Base-by-base conservation (phyloP, 2,888 invertebrate species). In the Ornithoptera priamus region DNA sequence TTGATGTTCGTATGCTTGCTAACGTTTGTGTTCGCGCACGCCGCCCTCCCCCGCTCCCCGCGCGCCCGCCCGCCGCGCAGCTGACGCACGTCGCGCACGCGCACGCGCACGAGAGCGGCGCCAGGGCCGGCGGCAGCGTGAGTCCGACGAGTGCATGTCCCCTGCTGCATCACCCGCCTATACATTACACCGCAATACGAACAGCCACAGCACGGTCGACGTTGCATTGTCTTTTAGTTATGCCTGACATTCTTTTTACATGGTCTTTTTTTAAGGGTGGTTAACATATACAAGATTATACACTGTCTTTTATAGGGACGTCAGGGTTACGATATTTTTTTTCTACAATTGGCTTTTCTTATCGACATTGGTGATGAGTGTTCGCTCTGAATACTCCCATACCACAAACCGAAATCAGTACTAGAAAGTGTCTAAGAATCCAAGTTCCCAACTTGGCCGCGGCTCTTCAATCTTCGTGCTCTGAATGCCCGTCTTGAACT, bases 71-170 rank as follows among this genome's bases (percentile, higher is more conserved):
- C 86, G 74, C 84, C 84, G 78, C 81, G 85, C 92, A 92, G 92
- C 89, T 92, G 83, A 86, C 92, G 79, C 92, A 95, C 95, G 94
- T 94, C 83, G 86, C 92, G 79, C 92, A 95, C 95, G 94, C 95
- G 93, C 95, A 95, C 93, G 94, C 95, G 93, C 95, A 95, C 93
- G 95, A 95, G 94, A 94, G 93, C 85, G 94, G 93, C 80, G 92
- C 93, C 88, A 95, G 94, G 90, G 94, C 93, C 87, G 95, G 95
- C 90, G 95, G 94, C 93, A 90, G 87, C 86, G 92, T 92, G 92
- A 92, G 92, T 92, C 83, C 76, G 75, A 79, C 80, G 53, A 53
- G 53, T 53, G 90, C 91, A 90, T 89, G 90, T 83, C 86, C 81
- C 76, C 75, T 77, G 78, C 76, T 73, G 77, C 72, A 74, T 73